phyloP scores from a whole-genome alignment of 2,888 invertebrate species.

The Caenorhabditis uteleia region DNA sequence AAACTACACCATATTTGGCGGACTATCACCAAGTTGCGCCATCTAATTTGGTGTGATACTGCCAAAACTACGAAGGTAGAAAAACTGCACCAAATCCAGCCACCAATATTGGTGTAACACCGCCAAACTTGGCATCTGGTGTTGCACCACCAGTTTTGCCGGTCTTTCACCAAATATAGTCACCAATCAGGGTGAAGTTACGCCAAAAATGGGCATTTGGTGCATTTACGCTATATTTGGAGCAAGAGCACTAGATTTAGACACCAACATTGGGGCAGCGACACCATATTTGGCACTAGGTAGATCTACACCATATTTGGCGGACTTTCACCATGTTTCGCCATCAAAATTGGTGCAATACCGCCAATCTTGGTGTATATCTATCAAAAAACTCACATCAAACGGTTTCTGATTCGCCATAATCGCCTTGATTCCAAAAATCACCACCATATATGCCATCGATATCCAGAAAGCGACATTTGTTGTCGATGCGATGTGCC shows the following conservation, averaged over 20 bases:
- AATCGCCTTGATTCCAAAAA: slow-evolving; percentile 61
- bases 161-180: no score
- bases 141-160: no score
- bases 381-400: slow-evolving; percentile 43
- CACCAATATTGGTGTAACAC: no score
- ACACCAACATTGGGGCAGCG: background rate
- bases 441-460: slow-evolving; percentile 61
- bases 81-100: no score
- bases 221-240: background rate
- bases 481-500: slow-evolving; percentile 44
- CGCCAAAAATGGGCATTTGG: background rate
- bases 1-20: no score
- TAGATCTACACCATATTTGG: background rate
- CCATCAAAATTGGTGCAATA: background rate
- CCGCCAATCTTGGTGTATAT: no score
- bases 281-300: background rate
- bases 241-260: background rate
- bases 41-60: no score
- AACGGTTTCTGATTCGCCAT: slow-evolving; percentile 63
- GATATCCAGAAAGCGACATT: slow-evolving; percentile 54
- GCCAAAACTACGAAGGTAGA: no score
- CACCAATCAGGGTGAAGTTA: no score
- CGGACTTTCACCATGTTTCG: background rate
- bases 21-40: no score
- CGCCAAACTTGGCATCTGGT: no score